These are phyloP conservation scores for Beroe ovata DNA, from an alignment of 37 sponge, comb jelly and placozoan species.

Conservation along the genomic window DNA sequence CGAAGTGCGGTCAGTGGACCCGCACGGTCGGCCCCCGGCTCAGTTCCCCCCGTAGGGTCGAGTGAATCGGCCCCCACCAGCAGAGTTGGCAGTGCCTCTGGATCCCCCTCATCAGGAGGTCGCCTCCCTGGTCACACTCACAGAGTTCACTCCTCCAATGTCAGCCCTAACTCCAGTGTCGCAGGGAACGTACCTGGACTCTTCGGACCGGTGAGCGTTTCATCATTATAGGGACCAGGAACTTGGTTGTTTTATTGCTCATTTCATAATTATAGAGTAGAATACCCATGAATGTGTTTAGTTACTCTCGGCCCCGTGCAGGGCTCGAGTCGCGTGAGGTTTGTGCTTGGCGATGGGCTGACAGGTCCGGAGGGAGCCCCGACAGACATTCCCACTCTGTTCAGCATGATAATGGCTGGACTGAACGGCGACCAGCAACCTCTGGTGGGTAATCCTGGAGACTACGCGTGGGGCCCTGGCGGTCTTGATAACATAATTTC, in stretches of 20 bases:
- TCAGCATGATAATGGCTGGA: slow-evolving; percentile 44
- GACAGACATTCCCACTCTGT: slow-evolving; percentile 50
- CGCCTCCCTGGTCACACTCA: slow-evolving; percentile 15
- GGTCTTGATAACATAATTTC: slow-evolving; percentile 86
- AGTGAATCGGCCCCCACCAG: neutral
- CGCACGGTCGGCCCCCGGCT: neutral
- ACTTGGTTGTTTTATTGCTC: too few species aligned
- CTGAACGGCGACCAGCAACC: slow-evolving; percentile 27
- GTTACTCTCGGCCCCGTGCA: too few species aligned
- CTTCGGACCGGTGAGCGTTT: neutral
- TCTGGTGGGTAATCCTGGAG: slow-evolving; percentile 71
- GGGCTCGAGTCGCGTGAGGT: neutral
- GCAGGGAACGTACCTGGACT: neutral
- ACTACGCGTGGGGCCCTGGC: slow-evolving; percentile 86
- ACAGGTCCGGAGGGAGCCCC: neutral
- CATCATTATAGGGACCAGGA: too few species aligned
- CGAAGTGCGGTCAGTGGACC: too few species aligned
- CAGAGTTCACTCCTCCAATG: slow-evolving; percentile 30
- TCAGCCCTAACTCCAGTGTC: slow-evolving; percentile 18
- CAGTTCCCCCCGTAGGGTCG: neutral
- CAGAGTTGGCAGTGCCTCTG: neutral
- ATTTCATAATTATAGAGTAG: too few species aligned
- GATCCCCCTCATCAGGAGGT: neutral
- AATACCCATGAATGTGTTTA: too few species aligned
- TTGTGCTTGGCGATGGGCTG: slow-evolving; percentile 21